A percentile compares a stretch with the other conserved stretches of the same genome.
phyloP scores from a whole-genome alignment of 2,888 invertebrate species.

The Tetragonisca angustula region DNA sequence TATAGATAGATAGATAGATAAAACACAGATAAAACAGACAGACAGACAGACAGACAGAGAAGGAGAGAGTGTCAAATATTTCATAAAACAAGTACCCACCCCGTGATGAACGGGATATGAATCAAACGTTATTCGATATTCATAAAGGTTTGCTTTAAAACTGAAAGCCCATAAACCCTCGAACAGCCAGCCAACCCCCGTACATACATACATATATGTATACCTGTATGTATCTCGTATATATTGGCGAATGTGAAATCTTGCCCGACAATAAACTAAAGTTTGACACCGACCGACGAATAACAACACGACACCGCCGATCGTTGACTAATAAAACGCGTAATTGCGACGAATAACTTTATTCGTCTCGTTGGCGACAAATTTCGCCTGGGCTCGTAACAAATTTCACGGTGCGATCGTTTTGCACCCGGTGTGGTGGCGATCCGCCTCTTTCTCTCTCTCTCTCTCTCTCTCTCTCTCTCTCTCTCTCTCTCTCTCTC shows the following conservation, averaged over 20 bases:
- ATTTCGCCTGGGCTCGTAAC: conserved; percentile 14
- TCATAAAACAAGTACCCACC: background rate
- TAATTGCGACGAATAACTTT: conserved; percentile 12
- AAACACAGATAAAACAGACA: no score
- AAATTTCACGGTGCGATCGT: conserved; percentile 14
- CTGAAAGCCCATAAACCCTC: background rate
- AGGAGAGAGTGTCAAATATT: background rate
- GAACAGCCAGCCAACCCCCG: background rate
- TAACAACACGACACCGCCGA: background rate
- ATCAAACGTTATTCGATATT: background rate
- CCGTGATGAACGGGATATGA: background rate
- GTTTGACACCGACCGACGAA: background rate
- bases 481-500: no score
- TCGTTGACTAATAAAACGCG: conserved; percentile 16
- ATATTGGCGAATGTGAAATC: background rate
- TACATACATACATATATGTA: no score
- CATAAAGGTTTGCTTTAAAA: background rate
- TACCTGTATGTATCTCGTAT: background rate
- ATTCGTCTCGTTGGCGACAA: conserved; percentile 1
- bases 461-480: background rate
- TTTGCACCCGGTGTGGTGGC: background rate
- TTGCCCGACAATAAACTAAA: background rate
- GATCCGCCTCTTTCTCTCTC: no score
- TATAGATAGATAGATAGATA: no score
- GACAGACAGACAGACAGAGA: background rate